These are phyloP conservation scores for Crenuchus spilurus DNA, from an alignment of 2,797 vertebrate genomes.

Conservation along the genomic window DNA sequence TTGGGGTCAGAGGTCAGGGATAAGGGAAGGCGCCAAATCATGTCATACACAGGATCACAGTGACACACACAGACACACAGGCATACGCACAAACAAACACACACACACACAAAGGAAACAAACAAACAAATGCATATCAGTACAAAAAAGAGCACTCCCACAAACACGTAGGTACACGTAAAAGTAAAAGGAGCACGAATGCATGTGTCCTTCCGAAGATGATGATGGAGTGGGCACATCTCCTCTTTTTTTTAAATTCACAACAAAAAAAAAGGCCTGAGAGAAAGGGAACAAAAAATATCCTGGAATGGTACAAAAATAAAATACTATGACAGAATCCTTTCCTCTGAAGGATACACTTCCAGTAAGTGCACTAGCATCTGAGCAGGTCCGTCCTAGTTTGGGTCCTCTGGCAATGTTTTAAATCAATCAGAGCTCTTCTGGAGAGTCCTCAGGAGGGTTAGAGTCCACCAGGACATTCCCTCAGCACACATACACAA, in stretches of 20 bases:
- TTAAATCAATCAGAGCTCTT: conserved; percentile 51
- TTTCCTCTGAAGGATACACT: conserved; percentile 51
- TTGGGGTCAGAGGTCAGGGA: conserved; percentile 33
- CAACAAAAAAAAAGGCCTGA: conserved; percentile 32
- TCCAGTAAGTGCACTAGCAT: conserved; percentile 52
- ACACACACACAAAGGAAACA: conserved; percentile 55
- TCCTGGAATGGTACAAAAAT: conserved; percentile 71
- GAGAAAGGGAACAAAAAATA: conserved; percentile 25
- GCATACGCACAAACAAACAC: conserved; percentile 58
- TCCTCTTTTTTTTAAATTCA: neutral
- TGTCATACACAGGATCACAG: conserved; percentile 70
- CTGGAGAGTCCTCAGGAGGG: conserved; percentile 53
- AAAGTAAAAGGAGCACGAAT: conserved; percentile 67
- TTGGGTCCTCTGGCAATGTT: conserved; percentile 41
- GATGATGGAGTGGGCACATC: conserved; percentile 49
- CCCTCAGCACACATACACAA: neutral
- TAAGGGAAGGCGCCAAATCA: conserved; percentile 50
- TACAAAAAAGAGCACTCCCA: conserved; percentile 72
- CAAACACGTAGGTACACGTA: conserved; percentile 75
- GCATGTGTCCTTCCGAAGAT: conserved; percentile 64
- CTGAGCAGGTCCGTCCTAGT: conserved; percentile 62
- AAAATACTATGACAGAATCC: conserved; percentile 64
- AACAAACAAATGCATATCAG: conserved; percentile 41
- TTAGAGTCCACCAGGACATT: conserved; percentile 58
- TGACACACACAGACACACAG: conserved; percentile 65